Percentiles rank a stretch among this genome's conserved stretches.
phyloP scores from a whole-genome alignment of 1,140 invertebrate species.

The Rhyacophila brunnea region DNA sequence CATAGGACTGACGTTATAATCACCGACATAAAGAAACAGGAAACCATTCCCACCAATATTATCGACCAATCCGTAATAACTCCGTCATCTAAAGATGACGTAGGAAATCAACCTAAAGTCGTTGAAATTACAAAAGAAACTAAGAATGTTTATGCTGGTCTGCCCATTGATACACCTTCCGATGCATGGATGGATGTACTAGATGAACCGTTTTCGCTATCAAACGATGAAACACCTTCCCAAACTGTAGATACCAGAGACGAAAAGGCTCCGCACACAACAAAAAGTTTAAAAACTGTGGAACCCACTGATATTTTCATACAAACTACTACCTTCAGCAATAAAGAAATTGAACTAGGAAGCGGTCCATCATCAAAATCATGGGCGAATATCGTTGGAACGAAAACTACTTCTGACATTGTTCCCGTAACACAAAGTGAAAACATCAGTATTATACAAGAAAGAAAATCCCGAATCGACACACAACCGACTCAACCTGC shows the following conservation, averaged over 20 bases:
- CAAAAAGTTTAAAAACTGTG: too few species aligned
- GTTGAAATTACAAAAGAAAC: not conserved
- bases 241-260: not conserved
- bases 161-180: conserved; percentile 49
- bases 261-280: too few species aligned
- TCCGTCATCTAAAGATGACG: too few species aligned
- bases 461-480: conserved; percentile 26
- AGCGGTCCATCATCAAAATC: too few species aligned
- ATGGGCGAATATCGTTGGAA: conserved; percentile 29
- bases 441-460: conserved; percentile 2
- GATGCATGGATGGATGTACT: conserved; percentile 53
- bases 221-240: conserved; percentile 12
- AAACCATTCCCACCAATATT: too few species aligned
- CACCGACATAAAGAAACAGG: too few species aligned
- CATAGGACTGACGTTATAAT: too few species aligned
- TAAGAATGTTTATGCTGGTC: conserved; percentile 14
- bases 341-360: too few species aligned
- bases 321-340: too few species aligned
- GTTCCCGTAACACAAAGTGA: not conserved
- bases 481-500: conserved; percentile 43
- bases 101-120: too few species aligned
- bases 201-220: conserved; percentile 48
- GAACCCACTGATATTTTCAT: too few species aligned
- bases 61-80: too few species aligned
- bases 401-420: conserved; percentile 5